phyloP scores from a whole-genome alignment of 2,888 invertebrate species.

The Mactromeris polynyma region DNA sequence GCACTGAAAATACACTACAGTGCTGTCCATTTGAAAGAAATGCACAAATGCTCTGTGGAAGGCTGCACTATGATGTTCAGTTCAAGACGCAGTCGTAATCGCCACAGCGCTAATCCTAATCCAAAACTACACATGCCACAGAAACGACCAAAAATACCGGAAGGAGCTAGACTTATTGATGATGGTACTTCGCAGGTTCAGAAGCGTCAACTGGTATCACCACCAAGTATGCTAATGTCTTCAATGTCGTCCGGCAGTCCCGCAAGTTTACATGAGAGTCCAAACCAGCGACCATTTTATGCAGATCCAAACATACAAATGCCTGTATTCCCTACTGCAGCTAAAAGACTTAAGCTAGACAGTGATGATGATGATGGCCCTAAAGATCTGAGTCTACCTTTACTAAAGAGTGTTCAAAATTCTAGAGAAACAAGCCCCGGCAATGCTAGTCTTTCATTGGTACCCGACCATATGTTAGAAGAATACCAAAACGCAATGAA shows the following conservation, averaged over 20 bases:
- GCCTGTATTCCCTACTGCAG: conserved; percentile 80
- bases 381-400: conserved; percentile 74
- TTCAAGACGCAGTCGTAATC: conserved; percentile 96
- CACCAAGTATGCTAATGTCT: conserved; percentile 76
- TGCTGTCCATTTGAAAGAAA: conserved; percentile 98
- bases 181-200: conserved; percentile 70
- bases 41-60: conserved; percentile 99
- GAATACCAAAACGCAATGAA: conserved; percentile 63
- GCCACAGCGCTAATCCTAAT: conserved; percentile 99
- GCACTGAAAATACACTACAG: conserved; percentile 99
- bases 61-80: conserved; percentile 99
- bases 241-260: conserved; percentile 71
- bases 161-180: conserved; percentile 87
- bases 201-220: conserved; percentile 67
- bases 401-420: conserved; percentile 34
- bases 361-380: conserved; percentile 75
- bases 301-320: conserved; percentile 80
- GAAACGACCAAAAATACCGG: conserved; percentile 92
- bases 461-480: conserved; percentile 59
- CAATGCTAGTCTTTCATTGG: conserved; percentile 56
- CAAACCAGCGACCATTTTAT: conserved; percentile 78
- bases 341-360: conserved; percentile 81
- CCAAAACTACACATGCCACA: conserved; percentile 99
- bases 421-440: conserved; percentile 55
- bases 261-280: conserved; percentile 73